These are phyloP conservation scores for Cariama cristata DNA, from an alignment of 2,113 vertebrate genomes.

Conservation along the genomic window DNA sequence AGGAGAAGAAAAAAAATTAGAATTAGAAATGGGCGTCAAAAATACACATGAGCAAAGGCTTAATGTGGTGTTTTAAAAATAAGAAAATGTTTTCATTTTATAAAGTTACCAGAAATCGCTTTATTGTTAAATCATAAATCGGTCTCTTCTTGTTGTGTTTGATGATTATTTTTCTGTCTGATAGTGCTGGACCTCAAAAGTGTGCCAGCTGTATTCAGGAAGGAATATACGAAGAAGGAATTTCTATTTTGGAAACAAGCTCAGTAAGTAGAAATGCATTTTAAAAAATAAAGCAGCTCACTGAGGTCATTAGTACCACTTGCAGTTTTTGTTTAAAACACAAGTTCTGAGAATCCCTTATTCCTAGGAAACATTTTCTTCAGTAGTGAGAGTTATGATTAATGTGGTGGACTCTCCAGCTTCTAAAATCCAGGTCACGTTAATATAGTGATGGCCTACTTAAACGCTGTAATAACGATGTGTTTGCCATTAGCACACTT, in stretches of 20 bases:
- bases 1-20: background rate
- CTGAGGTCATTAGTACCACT: too few species aligned
- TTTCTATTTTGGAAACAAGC: constrained; percentile 86
- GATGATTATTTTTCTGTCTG: background rate
- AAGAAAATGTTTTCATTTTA: background rate
- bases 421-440: background rate
- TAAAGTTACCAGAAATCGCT: background rate
- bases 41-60: background rate
- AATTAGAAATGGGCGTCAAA: background rate
- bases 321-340: background rate
- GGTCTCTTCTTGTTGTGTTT: background rate
- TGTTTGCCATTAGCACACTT: background rate
- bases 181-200: constrained; percentile 88
- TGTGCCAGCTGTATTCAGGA: constrained; percentile 91
- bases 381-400: background rate
- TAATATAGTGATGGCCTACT: background rate
- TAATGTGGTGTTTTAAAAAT: background rate
- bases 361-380: background rate
- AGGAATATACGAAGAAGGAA: constrained; percentile 89
- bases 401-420: background rate
- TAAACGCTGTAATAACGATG: fast-evolving
- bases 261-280: constrained; percentile 80
- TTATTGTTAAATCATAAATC: background rate
- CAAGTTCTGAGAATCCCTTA: background rate
- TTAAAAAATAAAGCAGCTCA: background rate